Conservation (phyloP, 2,113 vertebrate species). For the Oenanthe melanoleuca region DNA sequence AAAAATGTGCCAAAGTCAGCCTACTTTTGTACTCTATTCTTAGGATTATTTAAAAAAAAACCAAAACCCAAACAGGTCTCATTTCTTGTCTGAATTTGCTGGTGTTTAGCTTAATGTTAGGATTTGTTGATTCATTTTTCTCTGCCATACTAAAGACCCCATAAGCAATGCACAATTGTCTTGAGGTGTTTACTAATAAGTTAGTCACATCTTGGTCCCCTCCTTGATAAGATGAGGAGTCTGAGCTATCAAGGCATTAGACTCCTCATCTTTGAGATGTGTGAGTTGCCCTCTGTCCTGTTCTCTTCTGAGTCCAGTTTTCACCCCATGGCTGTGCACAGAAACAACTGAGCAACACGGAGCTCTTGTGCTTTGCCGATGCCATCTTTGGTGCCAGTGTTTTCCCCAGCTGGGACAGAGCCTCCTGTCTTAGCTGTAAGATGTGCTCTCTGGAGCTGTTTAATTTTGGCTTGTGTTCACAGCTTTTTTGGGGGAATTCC, state of each 20-base stretch:
- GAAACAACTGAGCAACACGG: neutral
- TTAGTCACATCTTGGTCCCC: neutral
- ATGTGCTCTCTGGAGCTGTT: neutral
- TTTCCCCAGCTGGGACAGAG: neutral
- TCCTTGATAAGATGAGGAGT: neutral
- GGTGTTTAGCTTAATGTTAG: neutral
- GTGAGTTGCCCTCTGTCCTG: neutral
- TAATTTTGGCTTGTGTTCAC: neutral
- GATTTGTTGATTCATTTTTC: neutral
- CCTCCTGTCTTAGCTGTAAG: neutral
- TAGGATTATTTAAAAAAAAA: neutral
- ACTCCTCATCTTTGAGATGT: neutral
- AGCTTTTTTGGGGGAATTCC: neutral
- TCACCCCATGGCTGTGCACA: neutral
- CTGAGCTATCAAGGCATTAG: fast-evolving
- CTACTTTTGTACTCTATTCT: neutral
- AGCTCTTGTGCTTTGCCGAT: neutral
- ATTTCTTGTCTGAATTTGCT: neutral
- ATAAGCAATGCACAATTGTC: neutral
- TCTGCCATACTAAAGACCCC: neutral
- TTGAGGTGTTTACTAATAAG: neutral
- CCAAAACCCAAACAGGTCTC: neutral
- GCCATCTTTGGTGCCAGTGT: neutral
- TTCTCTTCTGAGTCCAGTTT: neutral
- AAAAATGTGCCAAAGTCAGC: neutral